Conservation (phyloP, 2,888 invertebrate genomes). For the Yponomeuta cagnagella region DNA sequence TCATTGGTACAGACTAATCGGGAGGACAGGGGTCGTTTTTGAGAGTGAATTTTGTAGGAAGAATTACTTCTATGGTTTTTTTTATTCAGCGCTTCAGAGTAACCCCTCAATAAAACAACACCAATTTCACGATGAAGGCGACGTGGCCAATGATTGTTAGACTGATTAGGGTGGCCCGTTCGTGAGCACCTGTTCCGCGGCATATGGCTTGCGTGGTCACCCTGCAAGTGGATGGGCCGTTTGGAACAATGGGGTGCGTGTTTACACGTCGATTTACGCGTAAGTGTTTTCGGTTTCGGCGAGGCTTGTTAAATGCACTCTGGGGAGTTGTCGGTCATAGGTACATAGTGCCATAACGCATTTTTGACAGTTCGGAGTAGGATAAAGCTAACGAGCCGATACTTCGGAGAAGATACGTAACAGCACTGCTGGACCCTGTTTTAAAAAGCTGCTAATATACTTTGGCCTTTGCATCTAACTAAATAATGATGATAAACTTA, state of each 20-base stretch:
- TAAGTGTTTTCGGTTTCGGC: neutral
- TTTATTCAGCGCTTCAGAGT: neutral
- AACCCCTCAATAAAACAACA: slow-evolving; percentile 1
- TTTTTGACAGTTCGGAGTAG: too few relatives aligned
- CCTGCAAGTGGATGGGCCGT: neutral
- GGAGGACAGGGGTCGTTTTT: too few relatives aligned
- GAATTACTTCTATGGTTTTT: too few relatives aligned
- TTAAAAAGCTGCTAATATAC: too few relatives aligned
- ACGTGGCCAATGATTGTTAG: neutral
- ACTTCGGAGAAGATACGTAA: too few relatives aligned
- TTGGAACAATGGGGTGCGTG: neutral
- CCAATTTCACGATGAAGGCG: neutral
- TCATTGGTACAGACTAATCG: too few relatives aligned
- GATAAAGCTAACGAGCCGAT: too few relatives aligned
- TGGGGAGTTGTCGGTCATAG: neutral
- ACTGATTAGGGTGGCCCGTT: slow-evolving; percentile 6
- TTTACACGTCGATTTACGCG: neutral
- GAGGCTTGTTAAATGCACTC: neutral
- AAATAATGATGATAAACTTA: too few relatives aligned
- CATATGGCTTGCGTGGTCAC: neutral
- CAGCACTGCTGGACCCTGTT: too few relatives aligned
- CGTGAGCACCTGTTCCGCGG: slow-evolving; percentile 3
- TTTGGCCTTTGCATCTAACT: too few relatives aligned
- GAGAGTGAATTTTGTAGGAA: too few relatives aligned
- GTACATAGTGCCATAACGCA: neutral